Base-by-base conservation (phyloP, 2,888 invertebrate species). In the Epirrhoe alternata region DNA sequence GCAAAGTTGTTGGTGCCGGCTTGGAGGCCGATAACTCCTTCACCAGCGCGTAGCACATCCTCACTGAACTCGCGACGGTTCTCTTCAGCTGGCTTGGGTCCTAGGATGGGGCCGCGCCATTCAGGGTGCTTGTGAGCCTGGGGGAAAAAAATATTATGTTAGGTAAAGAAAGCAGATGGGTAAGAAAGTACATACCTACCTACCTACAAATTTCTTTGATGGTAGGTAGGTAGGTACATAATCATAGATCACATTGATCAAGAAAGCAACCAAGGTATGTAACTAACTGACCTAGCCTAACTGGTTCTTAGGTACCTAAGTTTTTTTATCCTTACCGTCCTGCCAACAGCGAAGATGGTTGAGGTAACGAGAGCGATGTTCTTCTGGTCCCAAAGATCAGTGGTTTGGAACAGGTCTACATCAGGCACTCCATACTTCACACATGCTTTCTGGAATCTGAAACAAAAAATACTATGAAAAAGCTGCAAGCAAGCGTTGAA, bases 331-430 rank as follows among this genome's bases (percentile, higher is more conserved):
- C 93, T 89, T 91, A 97, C 97, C 86, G 97, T 97, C 81, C 98
- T 95, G 66, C 97, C 98, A 73, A 98, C 94, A 14, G 98, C 97
- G 81, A 97, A 97, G 78, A 98, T 96, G 58, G 97, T 97, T 79
- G 96, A 96, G 59, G 98, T 97, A 55, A 98, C 98, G 64, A 97
- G 95, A 42, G 96, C 95, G 73, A 98, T 97, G 87, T 98, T 98
- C 89, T 97, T 97, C 81, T 95, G 95, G 86, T 98, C 98, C 95
- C 97, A 98, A 33, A 99, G 94, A 82, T 98, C 98, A 0, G 97
- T 97, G 0, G 98, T 97, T 90, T 98, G 97, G 94, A 98, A 98
- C 10, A 97, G 94, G 83, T 98, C 98, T 0, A 96, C 95, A 75
- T 97, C 97, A 6, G 97, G 95, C 0, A 98, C 97, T 59, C 98